phyloP scores from a whole-genome alignment of 2,797 vertebrate genomes.

The Darevskia mixta region DNA sequence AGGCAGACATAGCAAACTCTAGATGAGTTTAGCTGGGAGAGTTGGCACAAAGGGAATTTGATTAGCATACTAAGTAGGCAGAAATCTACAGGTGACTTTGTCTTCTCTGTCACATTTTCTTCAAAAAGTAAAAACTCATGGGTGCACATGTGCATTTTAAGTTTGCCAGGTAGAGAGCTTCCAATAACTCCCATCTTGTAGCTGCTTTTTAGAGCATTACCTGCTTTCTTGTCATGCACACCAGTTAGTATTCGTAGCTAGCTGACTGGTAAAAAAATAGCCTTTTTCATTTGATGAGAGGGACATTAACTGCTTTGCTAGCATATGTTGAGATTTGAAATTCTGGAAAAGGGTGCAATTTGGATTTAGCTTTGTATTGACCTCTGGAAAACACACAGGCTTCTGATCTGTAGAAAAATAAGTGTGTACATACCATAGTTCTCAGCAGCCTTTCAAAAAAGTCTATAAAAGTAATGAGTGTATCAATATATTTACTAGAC shows the following conservation, averaged over 20 bases:
- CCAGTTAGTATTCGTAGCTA: not conserved
- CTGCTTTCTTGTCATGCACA: not conserved
- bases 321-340: not conserved
- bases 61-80: slow-evolving; percentile 7
- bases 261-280: not conserved
- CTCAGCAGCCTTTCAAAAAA: slow-evolving; percentile 4
- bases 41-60: not conserved
- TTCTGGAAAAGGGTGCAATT: not conserved
- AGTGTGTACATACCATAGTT: not conserved
- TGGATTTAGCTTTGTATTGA: not conserved
- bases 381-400: not conserved
- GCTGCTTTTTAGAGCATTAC: not conserved
- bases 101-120: not conserved
- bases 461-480: not conserved
- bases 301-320: not conserved
- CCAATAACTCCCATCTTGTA: not conserved
- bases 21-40: not conserved
- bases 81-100: not conserved
- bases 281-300: not conserved
- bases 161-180: not conserved
- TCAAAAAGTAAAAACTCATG: not conserved
- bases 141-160: not conserved
- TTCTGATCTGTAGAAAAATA: not conserved
- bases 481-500: not conserved
- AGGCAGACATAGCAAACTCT: slow-evolving; percentile 8